Base-by-base conservation (phyloP, 2,797 vertebrate species). In the Morus bassanus region DNA sequence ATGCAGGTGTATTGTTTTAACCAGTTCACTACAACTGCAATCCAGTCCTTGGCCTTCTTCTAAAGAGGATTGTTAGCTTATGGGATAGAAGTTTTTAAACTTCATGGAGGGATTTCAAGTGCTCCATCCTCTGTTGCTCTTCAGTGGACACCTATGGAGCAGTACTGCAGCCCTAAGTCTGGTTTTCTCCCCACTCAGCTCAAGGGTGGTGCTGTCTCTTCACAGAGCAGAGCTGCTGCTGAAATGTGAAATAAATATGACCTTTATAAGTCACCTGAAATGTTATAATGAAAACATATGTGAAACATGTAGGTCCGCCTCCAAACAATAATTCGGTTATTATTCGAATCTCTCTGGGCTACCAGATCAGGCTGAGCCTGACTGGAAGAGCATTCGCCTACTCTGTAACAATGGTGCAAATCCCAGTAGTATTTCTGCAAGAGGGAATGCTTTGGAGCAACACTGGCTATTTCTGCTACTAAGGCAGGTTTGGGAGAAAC, bases 401-500 rank as follows among this genome's bases (percentile, higher is more conserved):
- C 30, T 45, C 61, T 70, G 24, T 75, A 92, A 86, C 56, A 91
- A 79, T 3, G 14, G 65, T 83, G 84, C 51, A 68, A 93, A 95
- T n/a, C 65, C 41, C 59, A 81, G 14, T 4, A 43, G 13, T 65
- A 53, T 87, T 78, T 80, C 76, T 60, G 74, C 68, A 69, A 75
- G 45, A 76, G 48, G 13, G 28, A 92, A 84, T 41, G 69, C 56
- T 93, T 89, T 91, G 84, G 76, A 93, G 84, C 28, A 48, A 50
- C 35, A 57, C 72, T 93, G 75, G 39, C 1, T 83, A 56, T 84
- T 86, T 78, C 56, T 77, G 50, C 92, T 89, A 76, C 86, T 77
- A 86, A 93, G 73, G 81, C 83, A 94, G 65, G 65, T 90, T 77
- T 84, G 68, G 82, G 91, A 95, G 64, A 96, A 89, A 25, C 65